Evolutionary conservation across 2,113 vertebrate species (phyloP).

Genomic region (Rhinogobius similis): DNA sequence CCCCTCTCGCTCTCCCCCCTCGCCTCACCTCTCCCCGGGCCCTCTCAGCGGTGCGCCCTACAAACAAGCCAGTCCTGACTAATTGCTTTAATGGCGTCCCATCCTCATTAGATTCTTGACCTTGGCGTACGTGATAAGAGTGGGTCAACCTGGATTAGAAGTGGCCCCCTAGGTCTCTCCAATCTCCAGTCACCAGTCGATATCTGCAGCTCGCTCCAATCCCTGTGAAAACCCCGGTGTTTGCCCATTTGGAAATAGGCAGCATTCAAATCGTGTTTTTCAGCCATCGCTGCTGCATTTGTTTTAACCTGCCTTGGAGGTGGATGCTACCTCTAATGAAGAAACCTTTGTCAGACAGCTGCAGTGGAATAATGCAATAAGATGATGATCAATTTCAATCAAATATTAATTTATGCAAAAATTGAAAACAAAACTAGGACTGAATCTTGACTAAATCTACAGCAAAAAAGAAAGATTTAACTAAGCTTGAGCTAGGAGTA

Average conservation of each 20-base stretch:
- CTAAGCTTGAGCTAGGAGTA: too few species aligned
- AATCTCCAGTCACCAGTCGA: slow-evolving; percentile 59
- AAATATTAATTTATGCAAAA: too few species aligned
- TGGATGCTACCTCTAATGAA: not conserved
- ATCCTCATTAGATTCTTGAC: slow-evolving; percentile 78
- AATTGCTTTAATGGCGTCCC: slow-evolving; percentile 77
- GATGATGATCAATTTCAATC: too few species aligned
- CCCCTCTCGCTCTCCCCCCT: slow-evolving; percentile 8
- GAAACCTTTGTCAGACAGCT: not conserved
- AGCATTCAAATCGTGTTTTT: slow-evolving; percentile 8
- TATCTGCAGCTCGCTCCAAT: slow-evolving; percentile 48
- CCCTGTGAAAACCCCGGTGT: slow-evolving; percentile 26
- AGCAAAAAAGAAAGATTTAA: too few species aligned
- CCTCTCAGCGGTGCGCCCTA: slow-evolving; percentile 54
- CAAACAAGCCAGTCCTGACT: slow-evolving; percentile 71
- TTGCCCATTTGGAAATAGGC: slow-evolving; percentile 33
- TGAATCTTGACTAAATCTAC: too few species aligned
- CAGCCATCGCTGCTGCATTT: not conserved
- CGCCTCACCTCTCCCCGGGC: slow-evolving; percentile 44
- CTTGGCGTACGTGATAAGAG: slow-evolving; percentile 72
- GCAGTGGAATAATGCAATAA: not conserved
- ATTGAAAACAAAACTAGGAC: too few species aligned
- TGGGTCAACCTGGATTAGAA: slow-evolving; percentile 72
- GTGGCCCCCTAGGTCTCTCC: slow-evolving; percentile 55
- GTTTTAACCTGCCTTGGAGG: not conserved